Conservation (phyloP, 2,888 invertebrate genomes). For the Danaus chrysippus region DNA sequence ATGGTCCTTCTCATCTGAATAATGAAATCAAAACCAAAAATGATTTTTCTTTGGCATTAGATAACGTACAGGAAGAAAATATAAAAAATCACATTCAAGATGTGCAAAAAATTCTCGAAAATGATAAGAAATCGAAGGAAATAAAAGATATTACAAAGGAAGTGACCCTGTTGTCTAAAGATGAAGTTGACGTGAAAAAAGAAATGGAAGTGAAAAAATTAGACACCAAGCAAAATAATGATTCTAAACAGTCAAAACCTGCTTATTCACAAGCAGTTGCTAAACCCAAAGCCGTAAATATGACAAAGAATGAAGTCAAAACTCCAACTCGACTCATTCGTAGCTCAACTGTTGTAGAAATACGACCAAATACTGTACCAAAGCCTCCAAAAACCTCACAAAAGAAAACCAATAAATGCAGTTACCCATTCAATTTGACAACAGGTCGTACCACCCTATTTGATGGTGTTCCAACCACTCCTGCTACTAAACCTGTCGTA, state of each 20-base stretch:
- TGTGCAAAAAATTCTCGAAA: conserved; percentile 6
- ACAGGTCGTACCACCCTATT: conserved; percentile 70
- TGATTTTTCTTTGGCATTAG: conserved; percentile 15
- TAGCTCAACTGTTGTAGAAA: conserved; percentile 72
- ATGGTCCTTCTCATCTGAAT: neutral
- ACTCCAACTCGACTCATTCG: conserved; percentile 50
- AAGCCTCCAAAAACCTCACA: conserved; percentile 49
- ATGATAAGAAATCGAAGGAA: conserved; percentile 5
- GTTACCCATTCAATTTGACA: conserved; percentile 74
- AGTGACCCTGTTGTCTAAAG: conserved; percentile 5
- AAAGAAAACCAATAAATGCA: conserved; percentile 67
- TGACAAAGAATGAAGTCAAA: conserved; percentile 58
- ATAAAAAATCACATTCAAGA: conserved; percentile 8
- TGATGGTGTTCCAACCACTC: conserved; percentile 44
- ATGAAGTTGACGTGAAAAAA: conserved; percentile 36
- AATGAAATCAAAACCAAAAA: conserved; percentile 19
- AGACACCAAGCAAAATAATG: conserved; percentile 43
- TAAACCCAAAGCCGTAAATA: conserved; percentile 60
- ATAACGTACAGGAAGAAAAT: conserved; percentile 5
- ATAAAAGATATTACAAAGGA: conserved; percentile 15
- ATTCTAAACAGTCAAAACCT: conserved; percentile 52
- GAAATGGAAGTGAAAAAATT: conserved; percentile 44
- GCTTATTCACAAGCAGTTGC: conserved; percentile 76
- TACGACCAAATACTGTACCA: conserved; percentile 48
- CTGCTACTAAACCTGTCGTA: conserved; percentile 41